These are phyloP conservation scores for Micrasema minimum DNA, from an alignment of 1,140 invertebrate species.

Conservation along the genomic window DNA sequence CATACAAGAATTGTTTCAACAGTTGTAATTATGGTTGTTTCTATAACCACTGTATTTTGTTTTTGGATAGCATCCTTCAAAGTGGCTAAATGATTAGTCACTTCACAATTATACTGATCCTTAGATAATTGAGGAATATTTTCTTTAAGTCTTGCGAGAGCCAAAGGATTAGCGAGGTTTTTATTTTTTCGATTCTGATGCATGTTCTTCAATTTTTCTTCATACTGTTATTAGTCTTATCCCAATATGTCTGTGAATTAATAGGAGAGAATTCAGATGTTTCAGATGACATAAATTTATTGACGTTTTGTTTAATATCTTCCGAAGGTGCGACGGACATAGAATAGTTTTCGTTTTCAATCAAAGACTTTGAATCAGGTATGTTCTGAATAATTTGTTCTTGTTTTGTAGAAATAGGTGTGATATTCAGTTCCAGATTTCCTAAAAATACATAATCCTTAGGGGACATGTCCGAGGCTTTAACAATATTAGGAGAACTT, in stretches of 20 bases:
- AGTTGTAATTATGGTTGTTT: slow-evolving; percentile 77
- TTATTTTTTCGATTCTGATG: slow-evolving; percentile 65
- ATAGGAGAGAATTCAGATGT: slow-evolving; percentile 58
- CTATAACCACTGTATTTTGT: slow-evolving; percentile 71
- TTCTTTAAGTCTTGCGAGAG: slow-evolving; percentile 70
- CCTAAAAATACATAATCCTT: slow-evolving; percentile 46
- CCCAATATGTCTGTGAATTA: slow-evolving; percentile 62
- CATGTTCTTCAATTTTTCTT: slow-evolving; percentile 68
- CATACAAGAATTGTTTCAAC: slow-evolving; percentile 83
- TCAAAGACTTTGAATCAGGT: slow-evolving; percentile 31
- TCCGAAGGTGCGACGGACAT: background rate
- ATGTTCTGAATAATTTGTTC: background rate
- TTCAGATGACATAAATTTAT: slow-evolving; percentile 55
- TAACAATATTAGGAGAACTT: slow-evolving; percentile 31
- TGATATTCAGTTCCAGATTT: slow-evolving; percentile 48
- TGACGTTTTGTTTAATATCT: background rate
- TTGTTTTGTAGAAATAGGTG: slow-evolving; percentile 11
- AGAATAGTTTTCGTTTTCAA: slow-evolving; percentile 31
- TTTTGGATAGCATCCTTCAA: slow-evolving; percentile 72
- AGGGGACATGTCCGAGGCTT: slow-evolving; percentile 51
- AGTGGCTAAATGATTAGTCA: slow-evolving; percentile 69
- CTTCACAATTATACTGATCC: slow-evolving; percentile 66
- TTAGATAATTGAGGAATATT: slow-evolving; percentile 65
- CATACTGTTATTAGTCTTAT: slow-evolving; percentile 62
- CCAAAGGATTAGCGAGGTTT: slow-evolving; percentile 69